Evolutionary conservation across 2,888 invertebrate genomes (phyloP), one percentile per base, ranked within the genome.

Genomic region (Epinotia brunnichana): DNA sequence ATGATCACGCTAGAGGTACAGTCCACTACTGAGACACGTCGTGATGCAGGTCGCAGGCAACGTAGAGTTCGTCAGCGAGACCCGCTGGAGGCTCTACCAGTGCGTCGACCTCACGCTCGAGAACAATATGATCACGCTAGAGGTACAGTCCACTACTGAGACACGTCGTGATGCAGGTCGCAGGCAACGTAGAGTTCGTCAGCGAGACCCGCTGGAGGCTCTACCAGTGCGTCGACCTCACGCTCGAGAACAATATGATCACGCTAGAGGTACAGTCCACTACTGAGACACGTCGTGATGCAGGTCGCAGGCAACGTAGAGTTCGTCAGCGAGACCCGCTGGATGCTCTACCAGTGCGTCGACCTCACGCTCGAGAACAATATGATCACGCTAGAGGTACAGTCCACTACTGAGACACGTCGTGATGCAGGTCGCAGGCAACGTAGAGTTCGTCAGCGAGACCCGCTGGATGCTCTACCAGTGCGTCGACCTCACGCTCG

Each of bases 61-160:
- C 73, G 93, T 97, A 5, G 96, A 96, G 80, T 93, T 95, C 21
- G 78, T 96, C 9, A 79, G 80, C 39, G 97, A 97, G 76, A 95
- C 95, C 74, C 95, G 95, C 75, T 94, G 98, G 86, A 94, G 95
- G 13, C 96, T 98, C 7, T 99, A 98, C 89, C 95, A 95, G 79
- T 96, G 96, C 76, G 94, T 99, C 57, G 97, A 97, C 77, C 95
- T 99, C 51, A 95, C 95, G 0, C 94, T 98, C 17, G 98, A 98
- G 77, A 95, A 95, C 51, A 96, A 7, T 7, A 29, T 29, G 7
- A 29, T 29, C 29, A 35, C 97, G 0, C 94, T 99, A 73, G 98
- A 99, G 94, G 95, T 63, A 51, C 9, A 7, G 9, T 35, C 94
- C 95, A 0, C 94, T 97, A 17, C 91, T 98, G 70, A 95, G 96